Evolutionary conservation across 2,888 invertebrate genomes (phyloP).

Genomic region (Amblyjoppa proteus): DNA sequence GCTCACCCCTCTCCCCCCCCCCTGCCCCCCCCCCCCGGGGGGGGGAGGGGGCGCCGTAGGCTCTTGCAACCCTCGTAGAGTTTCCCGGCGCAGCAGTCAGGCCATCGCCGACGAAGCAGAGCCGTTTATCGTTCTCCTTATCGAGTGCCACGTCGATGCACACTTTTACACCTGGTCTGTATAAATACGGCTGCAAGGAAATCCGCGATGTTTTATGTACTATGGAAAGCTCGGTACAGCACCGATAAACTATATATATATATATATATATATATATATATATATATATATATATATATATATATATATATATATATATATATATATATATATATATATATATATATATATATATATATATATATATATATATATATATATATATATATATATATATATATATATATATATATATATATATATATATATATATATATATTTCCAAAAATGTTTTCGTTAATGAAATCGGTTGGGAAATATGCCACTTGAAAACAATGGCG

Average conservation of each 20-base stretch:
- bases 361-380: no score
- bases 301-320: no score
- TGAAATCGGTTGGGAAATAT: no score
- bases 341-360: no score
- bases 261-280: no score
- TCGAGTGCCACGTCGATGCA: conserved; percentile 38
- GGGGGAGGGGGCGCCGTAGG: conserved; percentile 19
- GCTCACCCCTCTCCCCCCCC: background rate
- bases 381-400: no score
- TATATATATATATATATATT: no score
- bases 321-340: no score
- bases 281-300: no score
- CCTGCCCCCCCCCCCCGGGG: background rate
- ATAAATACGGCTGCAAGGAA: background rate
- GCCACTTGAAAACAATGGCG: no score
- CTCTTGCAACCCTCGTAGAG: conserved; percentile 38
- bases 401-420: no score
- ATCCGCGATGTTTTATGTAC: background rate
- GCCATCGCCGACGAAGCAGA: conserved; percentile 8
- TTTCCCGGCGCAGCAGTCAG: conserved; percentile 2
- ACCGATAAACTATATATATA: background rate
- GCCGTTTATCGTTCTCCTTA: conserved; percentile 50
- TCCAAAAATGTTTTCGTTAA: no score
- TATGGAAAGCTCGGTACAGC: background rate
- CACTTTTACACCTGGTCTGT: conserved; percentile 19